These are phyloP conservation scores for Tribolium madens DNA, from an alignment of 1,140 invertebrate species.

Conservation along the genomic window DNA sequence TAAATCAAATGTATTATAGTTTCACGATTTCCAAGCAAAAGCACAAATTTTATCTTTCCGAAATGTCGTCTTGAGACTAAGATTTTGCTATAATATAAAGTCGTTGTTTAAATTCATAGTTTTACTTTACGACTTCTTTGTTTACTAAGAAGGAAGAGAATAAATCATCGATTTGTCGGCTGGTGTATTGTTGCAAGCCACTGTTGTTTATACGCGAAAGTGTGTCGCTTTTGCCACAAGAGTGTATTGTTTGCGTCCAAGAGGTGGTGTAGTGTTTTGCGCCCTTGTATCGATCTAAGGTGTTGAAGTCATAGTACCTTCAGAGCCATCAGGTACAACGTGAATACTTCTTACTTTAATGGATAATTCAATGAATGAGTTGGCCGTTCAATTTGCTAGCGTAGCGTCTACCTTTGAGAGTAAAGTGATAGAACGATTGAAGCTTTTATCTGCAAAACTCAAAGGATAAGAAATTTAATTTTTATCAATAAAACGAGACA, in stretches of 20 bases:
- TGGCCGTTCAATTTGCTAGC: conserved; percentile 44
- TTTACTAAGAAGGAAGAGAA: conserved; percentile 1
- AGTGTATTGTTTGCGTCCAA: conserved; percentile 36
- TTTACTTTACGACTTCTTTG: conserved; percentile 34
- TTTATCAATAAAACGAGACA: conserved; percentile 44
- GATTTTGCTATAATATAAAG: conserved; percentile 6
- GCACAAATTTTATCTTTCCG: conserved; percentile 24
- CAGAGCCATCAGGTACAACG: conserved; percentile 27
- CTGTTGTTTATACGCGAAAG: neutral
- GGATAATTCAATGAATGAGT: conserved; percentile 43
- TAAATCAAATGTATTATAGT: conserved; percentile 37
- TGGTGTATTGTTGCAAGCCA: neutral
- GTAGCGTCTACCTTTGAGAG: conserved; percentile 41
- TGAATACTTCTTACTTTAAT: conserved; percentile 47
- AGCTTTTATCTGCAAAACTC: conserved; percentile 47
- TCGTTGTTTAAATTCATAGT: conserved; percentile 24
- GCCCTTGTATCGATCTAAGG: neutral
- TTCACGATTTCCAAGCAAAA: conserved; percentile 35
- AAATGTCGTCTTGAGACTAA: conserved; percentile 16
- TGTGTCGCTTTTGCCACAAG: conserved; percentile 8
- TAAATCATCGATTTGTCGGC: conserved; percentile 24
- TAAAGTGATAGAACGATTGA: conserved; percentile 46
- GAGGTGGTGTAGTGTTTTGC: conserved; percentile 21
- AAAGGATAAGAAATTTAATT: conserved; percentile 48
- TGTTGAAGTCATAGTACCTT: conserved; percentile 14